Evolutionary conservation across 1,140 invertebrate genomes (phyloP), one percentile per base, ranked within the genome.

Genomic region (Onthophagus taurus): DNA sequence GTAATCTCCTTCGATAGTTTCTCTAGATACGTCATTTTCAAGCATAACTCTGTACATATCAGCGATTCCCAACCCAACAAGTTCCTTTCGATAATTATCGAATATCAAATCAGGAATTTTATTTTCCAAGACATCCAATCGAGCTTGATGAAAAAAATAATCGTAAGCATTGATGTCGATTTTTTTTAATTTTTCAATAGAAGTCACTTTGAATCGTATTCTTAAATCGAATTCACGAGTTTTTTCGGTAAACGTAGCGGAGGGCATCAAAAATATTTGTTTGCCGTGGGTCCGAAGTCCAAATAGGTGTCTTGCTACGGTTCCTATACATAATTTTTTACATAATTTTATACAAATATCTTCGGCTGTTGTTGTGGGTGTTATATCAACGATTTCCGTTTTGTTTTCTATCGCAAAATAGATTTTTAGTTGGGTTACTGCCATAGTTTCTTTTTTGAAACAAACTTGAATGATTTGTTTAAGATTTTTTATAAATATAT

Each of bases 91-190:
- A 49, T 81, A 75, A 46, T 78, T 77, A 23, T 83, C 78, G 67
- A 82, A 85, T 44, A 76, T 72, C 39, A 89, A 78, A 59, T 87
- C 84, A 13, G 76, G 69, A 48, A 93, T 80, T 57, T 79, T 79
- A 54, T 81, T 85, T 31, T 83, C 71, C 24, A 88, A 66, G 12
- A 91, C 77, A 72, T 90, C 88, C 57, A 74, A 71, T 24, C 83
- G 69, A 20, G 80, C 81, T 78, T 93, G 89, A 63, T 81, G 76
- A 63, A 88, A 92, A 60, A 83, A 85, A 65, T 89, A 92, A 54
- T 88, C 75, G 57, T 86, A 89, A 9, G 86, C 81, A 38, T 75
- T 74, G 16, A 64, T 50, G 67, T 91, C 88, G 24, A 83, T 65
- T 42, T 72, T 71, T 47, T 76, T 76, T 11, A 91, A 62, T 42